Evolutionary conservation across 2,888 invertebrate species (phyloP), one percentile per base, ranked within the genome.

Genomic region (Euphydryas editha): DNA sequence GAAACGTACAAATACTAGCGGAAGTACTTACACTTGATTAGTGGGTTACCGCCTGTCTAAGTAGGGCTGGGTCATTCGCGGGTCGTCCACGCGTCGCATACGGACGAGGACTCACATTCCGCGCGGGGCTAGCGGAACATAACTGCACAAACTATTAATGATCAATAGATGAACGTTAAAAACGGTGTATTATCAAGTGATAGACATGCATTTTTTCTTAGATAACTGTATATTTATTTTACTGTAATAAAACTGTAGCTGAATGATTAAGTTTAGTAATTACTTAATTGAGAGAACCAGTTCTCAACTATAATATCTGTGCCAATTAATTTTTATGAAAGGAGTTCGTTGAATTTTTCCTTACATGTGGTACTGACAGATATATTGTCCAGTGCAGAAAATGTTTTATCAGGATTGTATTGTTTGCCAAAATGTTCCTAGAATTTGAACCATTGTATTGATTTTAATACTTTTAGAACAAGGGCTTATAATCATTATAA

Each of bases 61-160:
- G 68, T 72, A 59, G 62, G 71, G 61, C 69, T 69, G 68, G 73
- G 72, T 71, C 73, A 71, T 42, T 62, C 61, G 66, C 62, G 73
- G 73, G 68, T 70, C 65, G 67, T 66, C 66, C 61, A 76, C 78
- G 78, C 68, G 60, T 62, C 79, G 83, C 78, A 83, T 83, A 78
- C 78, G 78, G 79, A 84, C 68, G 60, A 68, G 77, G 75, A 79
- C 81, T 82, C 80, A 81, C 80, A 78, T 74, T 65, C 74, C 77
- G 83, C n/a, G 17, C 54, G 75, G 84, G 84, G 70, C 76, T 87
- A 88, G 88, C 87, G 87, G 87, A 82, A 85, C 85, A 75, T 85
- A 88, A 87, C 86, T 83, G 85, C 84, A 81, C 80, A 77, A 44
- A 42, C 57, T 49, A 62, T 54, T 59, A 44, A 56, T 67, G 59